Conservation (phyloP, 2,888 invertebrate species). For the Arrhopalites spinosus region DNA sequence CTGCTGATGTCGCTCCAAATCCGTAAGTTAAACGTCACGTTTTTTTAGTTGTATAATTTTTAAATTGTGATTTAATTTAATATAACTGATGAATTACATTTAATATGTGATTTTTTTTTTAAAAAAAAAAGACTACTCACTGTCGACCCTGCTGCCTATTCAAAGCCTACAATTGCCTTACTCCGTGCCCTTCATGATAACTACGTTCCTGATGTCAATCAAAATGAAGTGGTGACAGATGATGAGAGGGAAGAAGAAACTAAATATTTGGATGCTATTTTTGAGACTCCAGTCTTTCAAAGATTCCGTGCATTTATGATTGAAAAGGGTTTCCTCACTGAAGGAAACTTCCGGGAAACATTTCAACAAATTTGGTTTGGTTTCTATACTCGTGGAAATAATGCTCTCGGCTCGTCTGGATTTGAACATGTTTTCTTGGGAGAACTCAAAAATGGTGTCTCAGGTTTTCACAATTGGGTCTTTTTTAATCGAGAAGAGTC, state of each 20-base stretch:
- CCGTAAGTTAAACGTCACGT: slow-evolving; percentile 69
- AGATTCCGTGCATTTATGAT: slow-evolving; percentile 68
- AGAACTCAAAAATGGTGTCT: slow-evolving; percentile 78
- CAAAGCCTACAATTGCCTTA: slow-evolving; percentile 74
- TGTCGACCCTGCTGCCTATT: slow-evolving; percentile 67
- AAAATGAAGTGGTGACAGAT: slow-evolving; percentile 77
- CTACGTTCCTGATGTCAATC: slow-evolving; percentile 74
- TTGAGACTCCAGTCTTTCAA: slow-evolving; percentile 77
- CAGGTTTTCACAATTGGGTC: slow-evolving; percentile 89
- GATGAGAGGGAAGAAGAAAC: slow-evolving; percentile 75
- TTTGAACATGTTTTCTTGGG: slow-evolving; percentile 92
- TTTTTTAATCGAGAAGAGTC: slow-evolving; percentile 78
- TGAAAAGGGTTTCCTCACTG: slow-evolving; percentile 42
- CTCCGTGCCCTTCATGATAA: slow-evolving; percentile 79
- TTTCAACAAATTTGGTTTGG: slow-evolving; percentile 59
- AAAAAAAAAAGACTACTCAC: slow-evolving; percentile 73
- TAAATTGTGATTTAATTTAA: not conserved
- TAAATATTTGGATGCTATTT: slow-evolving; percentile 75
- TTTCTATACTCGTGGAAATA: slow-evolving; percentile 79
- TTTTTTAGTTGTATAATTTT: not conserved
- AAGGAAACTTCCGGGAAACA: slow-evolving; percentile 25
- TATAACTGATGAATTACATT: not conserved
- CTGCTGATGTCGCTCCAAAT: slow-evolving; percentile 72
- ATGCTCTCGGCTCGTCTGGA: slow-evolving; percentile 82
- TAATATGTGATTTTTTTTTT: not conserved